Percentiles rank a stretch among this genome's conserved stretches.
These are phyloP conservation scores for Natrix natrix DNA, from an alignment of 2,797 vertebrate species.

Conservation along the genomic window DNA sequence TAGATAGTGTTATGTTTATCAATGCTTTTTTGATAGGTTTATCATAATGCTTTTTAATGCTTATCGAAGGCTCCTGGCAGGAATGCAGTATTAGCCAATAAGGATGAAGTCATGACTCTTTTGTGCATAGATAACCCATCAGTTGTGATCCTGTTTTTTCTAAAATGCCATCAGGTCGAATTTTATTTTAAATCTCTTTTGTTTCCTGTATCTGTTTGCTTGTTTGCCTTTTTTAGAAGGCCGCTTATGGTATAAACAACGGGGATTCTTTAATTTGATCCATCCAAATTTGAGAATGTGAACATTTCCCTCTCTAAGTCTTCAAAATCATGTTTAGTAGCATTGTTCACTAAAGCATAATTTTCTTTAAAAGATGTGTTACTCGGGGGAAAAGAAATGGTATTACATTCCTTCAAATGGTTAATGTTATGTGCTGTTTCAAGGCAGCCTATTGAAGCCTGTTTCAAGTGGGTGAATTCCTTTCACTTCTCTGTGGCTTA, in stretches of 20 bases:
- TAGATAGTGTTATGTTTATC: background rate
- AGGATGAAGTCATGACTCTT: background rate
- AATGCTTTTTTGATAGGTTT: background rate
- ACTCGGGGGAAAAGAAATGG: background rate
- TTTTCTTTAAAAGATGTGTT: background rate
- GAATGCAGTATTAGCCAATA: conserved; percentile 3
- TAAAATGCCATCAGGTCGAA: background rate
- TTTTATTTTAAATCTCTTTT: background rate
- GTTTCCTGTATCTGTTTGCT: background rate
- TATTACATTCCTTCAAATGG: background rate
- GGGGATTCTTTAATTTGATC: background rate
- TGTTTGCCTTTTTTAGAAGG: background rate
- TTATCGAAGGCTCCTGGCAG: background rate
- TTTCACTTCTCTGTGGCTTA: background rate
- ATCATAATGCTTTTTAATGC: background rate
- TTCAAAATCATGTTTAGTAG: background rate
- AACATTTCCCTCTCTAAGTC: background rate
- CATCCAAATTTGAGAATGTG: background rate
- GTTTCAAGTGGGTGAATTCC: background rate
- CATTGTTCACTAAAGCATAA: background rate
- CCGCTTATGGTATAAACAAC: background rate
- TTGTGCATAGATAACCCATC: conserved; percentile 14
- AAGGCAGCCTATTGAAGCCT: background rate
- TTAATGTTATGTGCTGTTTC: background rate
- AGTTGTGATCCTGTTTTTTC: background rate